Base-by-base conservation (phyloP, 1,140 invertebrate species). In the Littorina saxatilis region DNA sequence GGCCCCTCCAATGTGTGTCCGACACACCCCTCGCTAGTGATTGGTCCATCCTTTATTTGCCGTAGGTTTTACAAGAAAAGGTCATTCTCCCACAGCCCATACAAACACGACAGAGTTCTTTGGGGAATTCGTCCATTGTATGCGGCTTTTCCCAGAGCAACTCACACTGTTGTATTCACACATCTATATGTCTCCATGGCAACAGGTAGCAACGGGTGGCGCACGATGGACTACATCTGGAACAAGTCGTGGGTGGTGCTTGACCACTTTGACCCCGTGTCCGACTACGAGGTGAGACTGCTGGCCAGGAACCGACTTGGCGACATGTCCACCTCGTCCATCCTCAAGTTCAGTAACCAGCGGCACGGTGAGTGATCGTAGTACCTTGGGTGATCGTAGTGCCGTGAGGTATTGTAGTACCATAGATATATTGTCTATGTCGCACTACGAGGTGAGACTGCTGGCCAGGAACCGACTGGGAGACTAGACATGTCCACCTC, bases 161-260 rank as follows among this genome's bases (percentile, higher is more conserved):
- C n/a, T n/a, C n/a, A n/a, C n/a, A n/a, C n/a, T n/a, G n/a, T n/a
- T n/a, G n/a, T n/a, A n/a, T n/a, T n/a, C n/a, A n/a, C n/a, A n/a
- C n/a, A n/a, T n/a, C n/a, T n/a, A n/a, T n/a, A n/a, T n/a, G 43
- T 47, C 7, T 47, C 43, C 7, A 17, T 47, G 7, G 17, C 43
- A 5, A 37, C 76, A 78, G 83, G 83, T 2, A 80, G 77, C 29
- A 20, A 40, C 17, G 70, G 61, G 15, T 84, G 83, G 83, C 83
- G 68, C 63, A 84, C 77, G 27, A 66, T 76, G 32, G 76, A 84
- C 58, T 84, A 84, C 76, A 68, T 84, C 37, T 63, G 55, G 17
- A 80, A 84, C 80, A 78, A 84, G 83, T 79, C 79, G 39, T 84
- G 80, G 83, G 55, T 81, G 52, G 70, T 79, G 79, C 80, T 84